A percentile compares a stretch with the other conserved stretches of the same genome.
Evolutionary conservation across 2,888 invertebrate species (phyloP).

Genomic region (Plagiodera versicolora): DNA sequence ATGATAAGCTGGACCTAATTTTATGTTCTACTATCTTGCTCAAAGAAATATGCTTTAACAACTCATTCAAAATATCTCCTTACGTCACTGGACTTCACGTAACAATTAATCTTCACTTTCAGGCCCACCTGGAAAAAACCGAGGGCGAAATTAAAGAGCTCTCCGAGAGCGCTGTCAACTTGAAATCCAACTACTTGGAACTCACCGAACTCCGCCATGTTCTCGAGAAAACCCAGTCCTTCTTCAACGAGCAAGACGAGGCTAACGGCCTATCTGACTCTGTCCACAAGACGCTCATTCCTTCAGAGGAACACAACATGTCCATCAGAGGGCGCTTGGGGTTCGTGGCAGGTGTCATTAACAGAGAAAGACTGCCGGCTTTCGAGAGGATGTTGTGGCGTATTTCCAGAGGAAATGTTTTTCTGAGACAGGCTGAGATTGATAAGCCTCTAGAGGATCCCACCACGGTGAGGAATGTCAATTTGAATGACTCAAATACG

Average conservation of each 20-base stretch:
- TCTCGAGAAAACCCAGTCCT: conserved; percentile 86
- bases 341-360: conserved; percentile 92
- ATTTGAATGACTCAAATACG: too few species aligned
- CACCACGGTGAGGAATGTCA: conserved; percentile 76
- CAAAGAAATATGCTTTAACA: too few species aligned
- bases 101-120: too few species aligned
- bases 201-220: conserved; percentile 90
- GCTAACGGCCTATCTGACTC: conserved; percentile 64
- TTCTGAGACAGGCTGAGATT: conserved; percentile 83
- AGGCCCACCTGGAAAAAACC: conserved; percentile 92
- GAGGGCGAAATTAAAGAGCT: conserved; percentile 94
- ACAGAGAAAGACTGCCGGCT: conserved; percentile 82
- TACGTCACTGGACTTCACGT: too few species aligned
- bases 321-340: conserved; percentile 56
- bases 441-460: conserved; percentile 83
- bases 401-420: conserved; percentile 90
- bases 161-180: conserved; percentile 87
- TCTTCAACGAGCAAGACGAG: conserved; percentile 83
- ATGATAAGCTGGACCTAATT: too few species aligned
- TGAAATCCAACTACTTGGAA: conserved; percentile 90
- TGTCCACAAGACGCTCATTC: conserved; percentile 57
- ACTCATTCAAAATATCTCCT: too few species aligned
- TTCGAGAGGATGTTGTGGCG: conserved; percentile 94
- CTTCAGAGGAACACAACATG: conserved; percentile 54
- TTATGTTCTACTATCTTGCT: too few species aligned